Conservation (phyloP, 2,797 vertebrate species). For the Micropoecilia bifurca region DNA sequence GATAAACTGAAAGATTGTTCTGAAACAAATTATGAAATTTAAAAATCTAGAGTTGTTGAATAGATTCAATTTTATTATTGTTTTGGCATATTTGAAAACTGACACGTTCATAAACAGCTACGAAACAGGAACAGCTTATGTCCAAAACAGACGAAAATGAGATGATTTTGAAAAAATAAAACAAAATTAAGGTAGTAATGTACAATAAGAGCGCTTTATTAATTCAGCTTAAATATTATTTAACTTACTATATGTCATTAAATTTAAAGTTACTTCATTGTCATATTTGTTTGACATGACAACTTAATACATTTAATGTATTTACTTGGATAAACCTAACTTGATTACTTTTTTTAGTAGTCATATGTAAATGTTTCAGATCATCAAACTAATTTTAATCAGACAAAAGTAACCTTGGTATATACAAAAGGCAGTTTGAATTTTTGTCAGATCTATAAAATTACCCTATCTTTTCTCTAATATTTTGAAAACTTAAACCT, state of each 20-base stretch:
- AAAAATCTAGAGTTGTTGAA: neutral
- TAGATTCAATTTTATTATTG: neutral
- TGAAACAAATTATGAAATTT: neutral
- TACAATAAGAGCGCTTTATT: neutral
- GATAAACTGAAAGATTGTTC: neutral
- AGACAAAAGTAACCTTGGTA: neutral
- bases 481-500: neutral
- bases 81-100: neutral
- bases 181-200: neutral
- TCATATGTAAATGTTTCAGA: neutral
- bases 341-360: neutral
- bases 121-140: neutral
- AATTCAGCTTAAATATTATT: too few species aligned
- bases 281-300: too few species aligned
- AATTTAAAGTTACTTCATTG: too few species aligned
- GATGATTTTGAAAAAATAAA: neutral
- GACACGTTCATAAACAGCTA: neutral
- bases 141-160: neutral
- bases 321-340: too few species aligned
- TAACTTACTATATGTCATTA: too few species aligned
- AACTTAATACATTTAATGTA: too few species aligned
- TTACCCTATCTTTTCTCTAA: neutral
- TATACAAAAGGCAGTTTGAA: neutral
- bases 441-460: neutral
- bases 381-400: neutral